Base-by-base conservation (phyloP, 1,140 invertebrate species). In the Drosophila neocordata region DNA sequence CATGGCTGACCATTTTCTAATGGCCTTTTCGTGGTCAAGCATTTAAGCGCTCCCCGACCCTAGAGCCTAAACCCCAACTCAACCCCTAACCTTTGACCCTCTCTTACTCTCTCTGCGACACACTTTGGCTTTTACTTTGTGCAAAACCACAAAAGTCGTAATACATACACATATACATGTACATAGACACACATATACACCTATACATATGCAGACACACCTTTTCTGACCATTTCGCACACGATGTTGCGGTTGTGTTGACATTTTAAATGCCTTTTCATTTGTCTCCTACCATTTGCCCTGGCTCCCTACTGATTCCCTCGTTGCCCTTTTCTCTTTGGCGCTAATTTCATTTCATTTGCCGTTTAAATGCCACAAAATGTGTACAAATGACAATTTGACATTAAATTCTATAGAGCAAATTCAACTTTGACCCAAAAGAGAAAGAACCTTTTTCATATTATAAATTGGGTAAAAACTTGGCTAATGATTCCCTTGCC, bases 191-290 rank as follows among this genome's bases (percentile, higher is more conserved):
- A 34, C 31, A 68, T 27, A 55, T 7, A 15, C 22, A 31, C 48
- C 35, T 48, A 64, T 11, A 38, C 64, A 79, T 44, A 37, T 62
- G 1, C 41, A 48, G n/a, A 61, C 20, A 87, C 75, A 85, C 82
- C 82, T 88, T 83, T 87, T 76, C 69, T 76, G 79, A 83, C 83
- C 83, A 87, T 82, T 87, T 87, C 69, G 79, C 83, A 88, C 83
- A 87, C 83, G 83, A 87, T 88, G 84, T 88, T 88, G 83, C 65
- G 83, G 83, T 89, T 73, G 69, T 88, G 83, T 88, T 88, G 83
- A 88, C 83, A 88, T 88, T 89, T 88, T 83, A 88, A 88, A 88
- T 88, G 83, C 67, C 76, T 79, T 88, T 89, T 89, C 76, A 89
- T 88, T 87, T 83, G 71, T 79, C 67, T 80, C 56, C 64, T 62